A percentile compares a stretch with the other conserved stretches of the same genome.
phyloP scores from a whole-genome alignment of 1,140 invertebrate species.

The Rhopalosiphum padi region DNA sequence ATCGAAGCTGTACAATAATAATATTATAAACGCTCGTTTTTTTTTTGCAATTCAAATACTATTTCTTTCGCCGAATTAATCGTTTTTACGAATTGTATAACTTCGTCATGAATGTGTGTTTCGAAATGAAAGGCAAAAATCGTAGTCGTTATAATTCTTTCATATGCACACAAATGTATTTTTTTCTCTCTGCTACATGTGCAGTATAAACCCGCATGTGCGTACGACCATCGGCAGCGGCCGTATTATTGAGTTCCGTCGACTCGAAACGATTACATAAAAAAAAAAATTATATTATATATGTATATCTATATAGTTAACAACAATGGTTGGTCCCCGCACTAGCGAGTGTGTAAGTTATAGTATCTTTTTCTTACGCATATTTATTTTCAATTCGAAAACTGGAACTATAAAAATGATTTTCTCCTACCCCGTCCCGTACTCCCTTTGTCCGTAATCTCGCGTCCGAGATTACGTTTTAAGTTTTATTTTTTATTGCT shows the following conservation, averaged over 20 bases:
- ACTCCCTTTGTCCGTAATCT: not conserved
- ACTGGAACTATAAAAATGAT: constrained; percentile 53
- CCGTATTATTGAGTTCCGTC: not conserved
- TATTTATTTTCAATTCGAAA: constrained; percentile 46
- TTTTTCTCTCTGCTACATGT: not conserved
- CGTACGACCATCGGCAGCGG: not conserved
- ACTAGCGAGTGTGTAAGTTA: not conserved
- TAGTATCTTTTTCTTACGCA: constrained; percentile 6
- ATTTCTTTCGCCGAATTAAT: not conserved
- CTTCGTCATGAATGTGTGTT: not conserved
- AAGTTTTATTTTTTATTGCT: constrained; percentile 38
- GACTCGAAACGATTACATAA: not conserved
- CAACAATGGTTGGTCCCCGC: not conserved
- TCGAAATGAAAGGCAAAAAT: not conserved
- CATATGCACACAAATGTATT: not conserved
- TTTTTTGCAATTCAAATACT: not conserved
- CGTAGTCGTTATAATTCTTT: not conserved
- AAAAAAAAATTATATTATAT: not conserved
- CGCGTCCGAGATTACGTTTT: not conserved
- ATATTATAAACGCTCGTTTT: not conserved
- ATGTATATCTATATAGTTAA: not conserved
- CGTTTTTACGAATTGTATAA: not conserved
- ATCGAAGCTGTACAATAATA: no score
- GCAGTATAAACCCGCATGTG: not conserved
- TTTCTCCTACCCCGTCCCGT: not conserved